These are phyloP conservation scores for Tragelaphus imberbis DNA, from an alignment of 2,113 vertebrate species.

Conservation along the genomic window DNA sequence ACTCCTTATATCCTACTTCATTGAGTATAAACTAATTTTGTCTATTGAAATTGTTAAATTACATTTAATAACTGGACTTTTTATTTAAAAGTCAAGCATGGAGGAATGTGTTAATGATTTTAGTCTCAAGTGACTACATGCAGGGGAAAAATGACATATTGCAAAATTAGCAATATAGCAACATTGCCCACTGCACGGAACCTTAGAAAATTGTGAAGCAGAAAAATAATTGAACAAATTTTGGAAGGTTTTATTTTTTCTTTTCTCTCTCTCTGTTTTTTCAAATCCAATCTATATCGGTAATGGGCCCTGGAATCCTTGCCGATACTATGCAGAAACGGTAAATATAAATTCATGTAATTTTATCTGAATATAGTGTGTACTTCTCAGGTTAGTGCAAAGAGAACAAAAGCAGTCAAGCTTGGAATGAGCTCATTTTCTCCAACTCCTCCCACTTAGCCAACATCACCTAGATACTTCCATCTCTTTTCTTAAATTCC, in stretches of 20 bases:
- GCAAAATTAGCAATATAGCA: neutral
- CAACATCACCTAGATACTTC: neutral
- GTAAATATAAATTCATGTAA: neutral
- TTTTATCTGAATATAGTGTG: neutral
- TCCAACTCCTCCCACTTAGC: neutral
- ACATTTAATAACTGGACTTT: neutral
- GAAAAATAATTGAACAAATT: neutral
- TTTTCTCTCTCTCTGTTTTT: neutral
- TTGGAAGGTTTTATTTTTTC: neutral
- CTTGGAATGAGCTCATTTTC: neutral
- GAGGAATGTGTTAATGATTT: neutral
- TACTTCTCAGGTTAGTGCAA: neutral
- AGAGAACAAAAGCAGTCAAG: neutral
- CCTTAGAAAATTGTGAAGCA: neutral
- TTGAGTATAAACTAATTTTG: neutral
- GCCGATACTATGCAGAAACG: neutral
- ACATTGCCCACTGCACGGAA: neutral
- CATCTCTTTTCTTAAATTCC: neutral
- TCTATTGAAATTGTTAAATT: neutral
- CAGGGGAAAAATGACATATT: neutral
- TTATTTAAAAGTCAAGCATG: neutral
- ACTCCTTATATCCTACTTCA: neutral
- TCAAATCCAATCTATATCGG: neutral
- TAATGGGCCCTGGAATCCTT: neutral
- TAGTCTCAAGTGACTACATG: neutral